Conservation (phyloP, 2,113 vertebrate genomes). For the Gasterosteus aculeatus region DNA sequence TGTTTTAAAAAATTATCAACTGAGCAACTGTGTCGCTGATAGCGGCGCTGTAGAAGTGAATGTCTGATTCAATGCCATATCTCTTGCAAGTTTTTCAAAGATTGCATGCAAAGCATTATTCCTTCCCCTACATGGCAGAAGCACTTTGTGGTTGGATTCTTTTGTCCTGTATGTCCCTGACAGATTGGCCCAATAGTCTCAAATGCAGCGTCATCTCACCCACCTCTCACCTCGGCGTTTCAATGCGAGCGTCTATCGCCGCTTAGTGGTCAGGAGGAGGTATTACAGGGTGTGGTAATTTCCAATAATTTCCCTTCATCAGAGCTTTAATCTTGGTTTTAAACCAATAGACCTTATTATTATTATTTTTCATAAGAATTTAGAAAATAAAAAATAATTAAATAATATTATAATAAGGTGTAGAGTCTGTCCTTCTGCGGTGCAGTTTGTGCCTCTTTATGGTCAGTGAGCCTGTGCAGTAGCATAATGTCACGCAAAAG, state of each 20-base stretch:
- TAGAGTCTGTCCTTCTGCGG: not conserved
- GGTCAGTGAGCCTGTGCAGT: not conserved
- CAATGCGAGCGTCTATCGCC: not conserved
- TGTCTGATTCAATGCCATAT: no score
- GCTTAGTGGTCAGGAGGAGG: not conserved
- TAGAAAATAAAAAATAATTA: not conserved
- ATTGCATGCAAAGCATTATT: no score
- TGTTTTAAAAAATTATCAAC: no score
- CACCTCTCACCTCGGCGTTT: no score
- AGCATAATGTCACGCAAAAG: not conserved
- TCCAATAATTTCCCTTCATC: not conserved
- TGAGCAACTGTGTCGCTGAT: no score
- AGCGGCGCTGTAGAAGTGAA: no score
- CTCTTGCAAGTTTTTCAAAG: no score
- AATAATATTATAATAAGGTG: not conserved
- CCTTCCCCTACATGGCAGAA: no score
- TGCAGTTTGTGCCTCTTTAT: not conserved
- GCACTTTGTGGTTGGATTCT: no score
- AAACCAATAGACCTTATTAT: not conserved
- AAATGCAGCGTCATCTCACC: no score
- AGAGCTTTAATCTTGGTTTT: not conserved
- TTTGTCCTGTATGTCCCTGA: no score
- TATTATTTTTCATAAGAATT: not conserved
- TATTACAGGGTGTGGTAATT: not conserved
- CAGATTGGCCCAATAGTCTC: no score